Base-by-base conservation (phyloP, 1,140 invertebrate species). In the Ceratosolen fusciceps region DNA sequence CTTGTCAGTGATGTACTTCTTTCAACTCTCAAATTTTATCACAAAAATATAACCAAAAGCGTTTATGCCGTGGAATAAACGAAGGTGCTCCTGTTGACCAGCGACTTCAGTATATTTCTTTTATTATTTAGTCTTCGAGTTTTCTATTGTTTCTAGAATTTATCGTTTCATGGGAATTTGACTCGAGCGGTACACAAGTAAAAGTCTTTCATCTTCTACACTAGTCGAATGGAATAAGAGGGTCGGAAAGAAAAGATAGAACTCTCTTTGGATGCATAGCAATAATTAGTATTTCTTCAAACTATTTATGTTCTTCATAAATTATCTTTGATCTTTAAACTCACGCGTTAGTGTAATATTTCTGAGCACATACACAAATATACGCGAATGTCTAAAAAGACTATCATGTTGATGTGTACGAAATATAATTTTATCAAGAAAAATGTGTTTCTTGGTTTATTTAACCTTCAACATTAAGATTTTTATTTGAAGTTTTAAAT, bases 121-220 rank as follows among this genome's bases (percentile, higher is more conserved):
- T 87, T 88, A 89, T 89, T 89, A 87, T 88, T 86, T 88, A 88
- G 85, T 82, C 47, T 62, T 74, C 77, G 86, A 88, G 87, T 88
- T 88, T 88, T 85, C 87, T 88, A 89, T 89, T 89, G 87, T 89
- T 89, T 89, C 86, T 85, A 81, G 83, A 88, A 89, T 89, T 89
- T 89, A 89, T 88, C 86, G 86, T 84, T 88, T 87, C 87, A 88
- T 84, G 88, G 87, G 82, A 89, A 86, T 89, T 89, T 88, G 85
- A 85, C 82, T 62, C 80, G 84, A 81, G 82, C 83, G 82, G 81
- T 39, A 37, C 52, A 14, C 62, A 34, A 87, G n/a, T 52, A 29
- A n/a, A 84, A 83, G 81, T 86, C 87, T 89, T 89, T 89, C 87
- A 89, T 89, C 88, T 87, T 85, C 80, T 79, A 34, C 31, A 58